Evolutionary conservation across 2,797 vertebrate genomes (phyloP), one percentile per base, ranked within the genome.

Genomic region (Helicolenus hilgendorfi): DNA sequence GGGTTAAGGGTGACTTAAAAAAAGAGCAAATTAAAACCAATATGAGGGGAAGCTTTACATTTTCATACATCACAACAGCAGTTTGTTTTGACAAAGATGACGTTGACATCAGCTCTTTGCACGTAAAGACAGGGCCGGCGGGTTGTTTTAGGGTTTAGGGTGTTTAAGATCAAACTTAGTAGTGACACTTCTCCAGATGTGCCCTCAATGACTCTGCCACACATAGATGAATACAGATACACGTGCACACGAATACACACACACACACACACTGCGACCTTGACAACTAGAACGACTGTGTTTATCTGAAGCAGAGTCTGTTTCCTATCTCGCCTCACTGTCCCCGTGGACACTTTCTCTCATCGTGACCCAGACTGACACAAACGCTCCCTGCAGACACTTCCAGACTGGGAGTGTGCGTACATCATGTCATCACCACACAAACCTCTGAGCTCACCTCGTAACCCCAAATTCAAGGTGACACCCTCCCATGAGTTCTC

Each of bases 281-380:
- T 96, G 95, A 96, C 95, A 90, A 83, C 69, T 20, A 67, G 80
- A 95, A 94, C 87, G 92, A 72, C 92, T 92, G 94, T 92, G 94
- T 96, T 94, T 94, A 91, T 92, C 85, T 93, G 87, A 92, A 87
- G 72, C 75, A 67, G 77, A 89, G 94, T 94, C 96, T 97, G 96
- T 91, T 97, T 97, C 92, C 91, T 93, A 96, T 97, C 95, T 94
- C 3, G 85, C 75, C 55, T 82, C 58, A 22, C 33, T 74, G 87
- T 94, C 95, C 92, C 94, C 10, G 49, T 69, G 84, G 94, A 95
- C 76, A 20, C 79, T 86, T 85, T 84, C 89, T 87, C 93, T 94
- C 92, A 86, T 94, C 83, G 18, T 92, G 93, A 95, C 92, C 81
- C 76, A 67, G 71, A 88, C 84, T 72, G 85, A 94, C 89, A 83